Conservation (phyloP, 2,888 invertebrate genomes). For the Pammene aurita region DNA sequence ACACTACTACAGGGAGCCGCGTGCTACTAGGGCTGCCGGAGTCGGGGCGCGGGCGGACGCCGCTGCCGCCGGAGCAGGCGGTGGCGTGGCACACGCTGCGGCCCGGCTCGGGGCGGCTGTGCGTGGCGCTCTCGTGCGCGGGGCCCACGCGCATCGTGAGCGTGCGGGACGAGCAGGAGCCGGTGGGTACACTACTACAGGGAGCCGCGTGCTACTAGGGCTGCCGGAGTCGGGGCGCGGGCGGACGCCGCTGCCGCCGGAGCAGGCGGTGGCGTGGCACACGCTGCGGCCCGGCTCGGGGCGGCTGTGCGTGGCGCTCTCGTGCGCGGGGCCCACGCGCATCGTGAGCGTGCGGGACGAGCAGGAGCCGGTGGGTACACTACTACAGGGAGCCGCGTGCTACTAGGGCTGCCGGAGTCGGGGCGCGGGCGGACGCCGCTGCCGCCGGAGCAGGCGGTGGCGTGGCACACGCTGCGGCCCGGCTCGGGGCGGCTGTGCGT, state of each 20-base stretch:
- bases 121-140: slow-evolving; percentile 92
- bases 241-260: slow-evolving; percentile 85
- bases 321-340: slow-evolving; percentile 96
- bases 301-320: slow-evolving; percentile 89
- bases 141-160: slow-evolving; percentile 96
- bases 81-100: slow-evolving; percentile 92
- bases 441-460: slow-evolving; percentile 91
- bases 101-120: slow-evolving; percentile 95
- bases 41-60: slow-evolving; percentile 75
- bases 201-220: slow-evolving; percentile 89
- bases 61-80: slow-evolving; percentile 89
- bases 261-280: slow-evolving; percentile 92
- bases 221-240: slow-evolving; percentile 75
- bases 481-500: slow-evolving; percentile 95
- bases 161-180: slow-evolving; percentile 85
- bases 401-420: slow-evolving; percentile 84
- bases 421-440: slow-evolving; percentile 79
- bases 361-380: slow-evolving; percentile 7
- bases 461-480: slow-evolving; percentile 92
- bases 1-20: slow-evolving; percentile 88
- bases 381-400: slow-evolving; percentile 89
- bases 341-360: slow-evolving; percentile 91
- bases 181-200: no score
- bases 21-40: slow-evolving; percentile 87
- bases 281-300: slow-evolving; percentile 96